phyloP scores from a whole-genome alignment of 53 echinoderm and acorn worm genomes.

The Antedon mediterranea region DNA sequence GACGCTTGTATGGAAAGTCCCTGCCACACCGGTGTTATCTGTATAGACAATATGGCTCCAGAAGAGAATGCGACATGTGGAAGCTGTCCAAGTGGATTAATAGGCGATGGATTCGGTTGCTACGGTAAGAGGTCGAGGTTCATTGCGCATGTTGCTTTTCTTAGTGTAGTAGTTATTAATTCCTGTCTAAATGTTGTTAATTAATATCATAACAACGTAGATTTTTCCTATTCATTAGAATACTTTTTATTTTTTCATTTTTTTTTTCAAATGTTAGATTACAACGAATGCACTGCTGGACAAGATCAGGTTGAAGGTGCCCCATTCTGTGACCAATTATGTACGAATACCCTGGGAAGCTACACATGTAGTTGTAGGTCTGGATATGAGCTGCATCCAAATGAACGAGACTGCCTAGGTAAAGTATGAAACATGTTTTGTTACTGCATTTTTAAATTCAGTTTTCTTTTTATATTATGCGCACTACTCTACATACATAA shows the following conservation, averaged over 20 bases:
- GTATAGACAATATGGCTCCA: slow-evolving; percentile 49
- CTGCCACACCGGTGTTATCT: slow-evolving; percentile 54
- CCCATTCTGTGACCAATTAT: slow-evolving; percentile 20
- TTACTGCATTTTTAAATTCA: too few species aligned
- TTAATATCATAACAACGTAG: too few species aligned
- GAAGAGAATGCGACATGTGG: slow-evolving; percentile 18
- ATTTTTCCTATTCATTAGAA: too few species aligned
- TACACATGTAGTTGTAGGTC: slow-evolving; percentile 28
- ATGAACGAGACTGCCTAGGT: not conserved
- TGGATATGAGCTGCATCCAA: slow-evolving; percentile 16
- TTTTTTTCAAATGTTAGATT: slow-evolving; percentile 14
- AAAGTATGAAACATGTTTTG: too few species aligned
- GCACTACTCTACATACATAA: too few species aligned
- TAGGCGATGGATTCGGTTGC: slow-evolving; percentile 50
- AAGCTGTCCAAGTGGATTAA: slow-evolving; percentile 34
- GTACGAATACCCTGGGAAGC: slow-evolving; percentile 27
- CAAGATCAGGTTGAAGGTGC: not conserved
- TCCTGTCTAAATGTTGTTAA: too few species aligned
- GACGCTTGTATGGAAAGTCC: slow-evolving; percentile 45
- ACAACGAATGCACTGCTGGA: slow-evolving; percentile 26
- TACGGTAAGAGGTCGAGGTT: slow-evolving; percentile 49
- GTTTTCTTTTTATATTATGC: too few species aligned
- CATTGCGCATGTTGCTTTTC: too few species aligned
- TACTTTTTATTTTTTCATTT: not conserved
- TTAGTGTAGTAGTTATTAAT: too few species aligned